A percentile compares a stretch with the other conserved stretches of the same genome.
phyloP scores from a whole-genome alignment of 2,888 invertebrate species.

The Brachynemurus nebulosus region DNA sequence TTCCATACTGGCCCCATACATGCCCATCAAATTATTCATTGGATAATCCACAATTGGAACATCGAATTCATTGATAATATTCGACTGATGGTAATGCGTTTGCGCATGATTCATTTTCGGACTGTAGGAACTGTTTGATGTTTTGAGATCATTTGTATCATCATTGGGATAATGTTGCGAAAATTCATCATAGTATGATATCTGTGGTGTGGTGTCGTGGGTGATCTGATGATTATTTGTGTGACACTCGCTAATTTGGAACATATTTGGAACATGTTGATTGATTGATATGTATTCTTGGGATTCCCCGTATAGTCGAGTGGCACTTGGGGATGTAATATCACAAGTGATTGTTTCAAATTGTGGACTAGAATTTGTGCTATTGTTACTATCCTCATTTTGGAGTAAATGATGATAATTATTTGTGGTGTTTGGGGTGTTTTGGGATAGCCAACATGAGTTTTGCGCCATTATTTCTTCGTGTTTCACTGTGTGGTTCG shows the following conservation, averaged over 20 bases:
- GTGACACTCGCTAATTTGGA: background rate
- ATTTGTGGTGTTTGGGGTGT: slow-evolving; percentile 8
- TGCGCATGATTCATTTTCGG: background rate
- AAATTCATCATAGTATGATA: background rate
- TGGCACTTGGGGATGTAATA: too few relatives aligned
- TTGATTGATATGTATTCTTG: too few relatives aligned
- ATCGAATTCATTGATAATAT: slow-evolving; percentile 8
- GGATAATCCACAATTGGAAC: slow-evolving; percentile 10
- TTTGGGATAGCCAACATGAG: slow-evolving; percentile 3
- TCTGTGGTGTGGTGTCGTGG: background rate
- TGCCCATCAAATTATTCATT: background rate
- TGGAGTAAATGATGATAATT: slow-evolving; percentile 30
- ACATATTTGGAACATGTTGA: too few relatives aligned
- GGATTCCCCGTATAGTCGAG: background rate
- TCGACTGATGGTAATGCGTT: background rate
- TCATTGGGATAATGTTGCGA: too few relatives aligned
- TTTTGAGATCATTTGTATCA: slow-evolving; percentile 7
- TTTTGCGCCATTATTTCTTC: background rate
- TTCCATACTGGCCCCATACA: slow-evolving; percentile 9
- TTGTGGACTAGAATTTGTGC: slow-evolving; percentile 23
- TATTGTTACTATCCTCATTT: slow-evolving; percentile 38
- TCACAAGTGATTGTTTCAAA: background rate
- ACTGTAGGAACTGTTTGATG: slow-evolving; percentile 1
- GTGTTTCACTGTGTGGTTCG: background rate
- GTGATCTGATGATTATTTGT: slow-evolving; percentile 2